Conservation (phyloP, 1,140 invertebrate species). For the Pentalonia nigronervosa region DNA sequence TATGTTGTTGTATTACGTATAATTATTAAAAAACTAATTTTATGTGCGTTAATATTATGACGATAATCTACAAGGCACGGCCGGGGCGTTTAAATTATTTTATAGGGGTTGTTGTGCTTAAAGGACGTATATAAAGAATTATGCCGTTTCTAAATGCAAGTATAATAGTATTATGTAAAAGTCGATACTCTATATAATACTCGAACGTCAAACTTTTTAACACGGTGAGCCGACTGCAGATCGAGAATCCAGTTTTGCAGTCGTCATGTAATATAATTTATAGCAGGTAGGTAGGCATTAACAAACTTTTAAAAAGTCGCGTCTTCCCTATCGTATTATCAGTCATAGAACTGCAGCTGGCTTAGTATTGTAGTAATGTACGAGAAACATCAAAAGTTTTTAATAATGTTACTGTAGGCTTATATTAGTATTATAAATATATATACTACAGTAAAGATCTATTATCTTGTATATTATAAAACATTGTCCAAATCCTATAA, state of each 20-base stretch:
- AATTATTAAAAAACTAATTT: not conserved
- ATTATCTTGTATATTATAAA: conserved; percentile 24
- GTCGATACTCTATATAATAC: not conserved
- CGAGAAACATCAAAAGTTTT: not conserved
- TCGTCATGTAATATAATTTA: not conserved
- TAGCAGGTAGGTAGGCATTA: not conserved
- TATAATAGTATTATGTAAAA: not conserved
- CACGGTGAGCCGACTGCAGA: not conserved
- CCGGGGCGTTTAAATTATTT: not conserved
- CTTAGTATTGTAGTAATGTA: not conserved
- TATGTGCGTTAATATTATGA: not conserved
- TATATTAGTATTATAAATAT: not conserved
- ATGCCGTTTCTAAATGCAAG: not conserved
- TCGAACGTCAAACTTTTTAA: conserved; percentile 5
- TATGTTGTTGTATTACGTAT: not conserved
- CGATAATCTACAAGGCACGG: not conserved
- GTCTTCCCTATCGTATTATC: not conserved
- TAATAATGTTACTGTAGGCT: not conserved
- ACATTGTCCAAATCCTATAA: not conserved
- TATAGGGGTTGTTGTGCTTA: not conserved
- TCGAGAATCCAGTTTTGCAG: not conserved
- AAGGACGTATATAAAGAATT: not conserved
- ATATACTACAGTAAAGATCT: not conserved
- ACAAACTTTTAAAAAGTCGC: conserved; percentile 21
- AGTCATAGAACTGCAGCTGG: not conserved